phyloP scores from a whole-genome alignment of 1,140 invertebrate genomes.

The Macrocentrus cingulum region DNA sequence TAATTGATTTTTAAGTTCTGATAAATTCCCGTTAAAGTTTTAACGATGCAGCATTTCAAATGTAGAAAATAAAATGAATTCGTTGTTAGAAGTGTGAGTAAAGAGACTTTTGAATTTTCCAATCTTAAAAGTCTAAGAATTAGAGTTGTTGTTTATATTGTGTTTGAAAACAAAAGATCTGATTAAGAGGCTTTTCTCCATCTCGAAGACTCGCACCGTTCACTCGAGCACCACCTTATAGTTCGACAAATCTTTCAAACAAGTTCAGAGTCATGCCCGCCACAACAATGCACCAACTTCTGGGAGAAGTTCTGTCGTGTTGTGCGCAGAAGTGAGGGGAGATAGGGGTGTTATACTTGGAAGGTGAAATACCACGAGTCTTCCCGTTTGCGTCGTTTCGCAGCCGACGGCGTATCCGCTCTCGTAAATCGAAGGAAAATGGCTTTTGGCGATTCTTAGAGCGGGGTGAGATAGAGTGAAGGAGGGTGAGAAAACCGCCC shows the following conservation, averaged over 20 bases:
- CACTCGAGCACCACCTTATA: background rate
- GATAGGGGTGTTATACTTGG: too few species aligned
- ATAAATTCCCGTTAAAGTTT: too few species aligned
- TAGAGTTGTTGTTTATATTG: too few species aligned
- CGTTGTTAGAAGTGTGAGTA: too few species aligned
- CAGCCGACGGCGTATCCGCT: constrained; percentile 20
- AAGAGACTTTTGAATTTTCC: too few species aligned
- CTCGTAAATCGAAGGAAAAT: constrained; percentile 26
- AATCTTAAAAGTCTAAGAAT: too few species aligned
- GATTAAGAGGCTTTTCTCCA: too few species aligned
- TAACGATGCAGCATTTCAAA: too few species aligned
- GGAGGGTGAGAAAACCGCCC: background rate
- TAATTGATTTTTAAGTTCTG: too few species aligned
- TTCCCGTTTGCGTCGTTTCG: constrained; percentile 17
- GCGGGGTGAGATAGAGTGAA: too few species aligned
- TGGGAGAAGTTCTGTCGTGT: background rate
- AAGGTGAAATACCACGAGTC: constrained; percentile 10
- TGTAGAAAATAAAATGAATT: too few species aligned
- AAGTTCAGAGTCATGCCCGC: constrained; percentile 38
- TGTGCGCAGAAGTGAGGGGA: background rate
- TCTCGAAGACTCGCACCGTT: background rate
- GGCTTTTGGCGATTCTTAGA: constrained; percentile 24
- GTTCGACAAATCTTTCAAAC: constrained; percentile 29
- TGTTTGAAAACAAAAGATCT: too few species aligned
- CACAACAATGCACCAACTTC: constrained; percentile 31